A percentile compares a stretch with the other conserved stretches of the same genome.
Evolutionary conservation across 2,888 invertebrate genomes (phyloP).

Genomic region (Petrolisthes manimaculis): DNA sequence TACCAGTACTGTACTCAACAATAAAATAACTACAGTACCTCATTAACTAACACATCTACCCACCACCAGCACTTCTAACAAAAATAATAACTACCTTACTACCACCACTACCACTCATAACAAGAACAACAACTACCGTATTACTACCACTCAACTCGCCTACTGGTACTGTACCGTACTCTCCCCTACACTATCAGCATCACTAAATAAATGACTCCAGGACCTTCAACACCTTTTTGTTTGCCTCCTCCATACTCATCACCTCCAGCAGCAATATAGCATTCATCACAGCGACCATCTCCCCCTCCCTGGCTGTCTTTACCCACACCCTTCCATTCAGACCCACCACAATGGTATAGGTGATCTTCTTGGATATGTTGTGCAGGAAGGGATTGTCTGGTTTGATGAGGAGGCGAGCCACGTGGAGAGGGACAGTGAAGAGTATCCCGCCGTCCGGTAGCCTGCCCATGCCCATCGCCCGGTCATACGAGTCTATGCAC

Average conservation of each 20-base stretch:
- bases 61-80: no score
- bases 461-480: conserved; percentile 84
- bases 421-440: conserved; percentile 72
- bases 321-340: conserved; percentile 97
- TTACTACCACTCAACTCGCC: not conserved
- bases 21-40: no score
- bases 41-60: no score
- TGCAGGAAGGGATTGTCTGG: conserved; percentile 81
- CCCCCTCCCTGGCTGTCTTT: conserved; percentile 78
- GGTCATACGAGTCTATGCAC: conserved; percentile 80
- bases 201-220: conserved; percentile 31
- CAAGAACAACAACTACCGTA: not conserved
- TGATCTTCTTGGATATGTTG: conserved; percentile 81
- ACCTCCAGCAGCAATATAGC: conserved; percentile 73
- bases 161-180: not conserved
- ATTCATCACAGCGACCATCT: conserved; percentile 85
- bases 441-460: conserved; percentile 80
- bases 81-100: no score
- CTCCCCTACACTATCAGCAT: not conserved
- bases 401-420: conserved; percentile 76
- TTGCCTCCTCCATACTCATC: conserved; percentile 50
- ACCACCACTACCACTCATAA: not conserved
- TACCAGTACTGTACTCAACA: no score
- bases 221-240: conserved; percentile 29
- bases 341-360: conserved; percentile 91